Percentiles rank a stretch among this genome's conserved stretches.
Conservation (phyloP, 2,888 invertebrate genomes). For the Sylvicola cinctus region DNA sequence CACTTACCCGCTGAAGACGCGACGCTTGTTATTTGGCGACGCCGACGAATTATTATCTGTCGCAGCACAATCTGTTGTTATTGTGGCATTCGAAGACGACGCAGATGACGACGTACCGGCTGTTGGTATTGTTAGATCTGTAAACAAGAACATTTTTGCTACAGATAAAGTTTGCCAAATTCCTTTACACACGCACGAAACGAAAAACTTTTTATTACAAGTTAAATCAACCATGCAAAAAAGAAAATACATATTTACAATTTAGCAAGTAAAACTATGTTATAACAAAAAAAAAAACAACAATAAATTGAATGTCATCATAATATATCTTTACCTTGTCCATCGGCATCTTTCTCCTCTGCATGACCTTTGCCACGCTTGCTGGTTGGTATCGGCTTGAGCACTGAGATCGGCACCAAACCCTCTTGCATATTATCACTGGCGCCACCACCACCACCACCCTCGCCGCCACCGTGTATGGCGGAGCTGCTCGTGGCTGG, state of each 20-base stretch:
- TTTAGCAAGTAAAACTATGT: too few relatives aligned
- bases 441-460: slow-evolving; percentile 13
- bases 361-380: slow-evolving; percentile 13
- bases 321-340: not conserved
- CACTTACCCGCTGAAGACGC: slow-evolving; percentile 70
- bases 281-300: too few relatives aligned
- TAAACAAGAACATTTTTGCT: not conserved
- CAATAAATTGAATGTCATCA: too few relatives aligned
- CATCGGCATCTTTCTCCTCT: slow-evolving; percentile 11
- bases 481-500: slow-evolving; percentile 4
- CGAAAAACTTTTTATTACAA: too few relatives aligned
- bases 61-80: too few relatives aligned
- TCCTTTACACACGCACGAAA: too few relatives aligned
- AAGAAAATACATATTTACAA: too few relatives aligned
- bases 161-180: too few relatives aligned
- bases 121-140: slow-evolving; percentile 22
- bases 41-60: slow-evolving; percentile 19
- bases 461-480: not conserved
- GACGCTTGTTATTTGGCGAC: slow-evolving; percentile 67
- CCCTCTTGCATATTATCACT: slow-evolving; percentile 45
- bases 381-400: slow-evolving; percentile 52
- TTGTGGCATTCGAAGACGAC: too few relatives aligned
- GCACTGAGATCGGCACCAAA: slow-evolving; percentile 56
- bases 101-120: slow-evolving; percentile 20
- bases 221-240: too few relatives aligned